These are phyloP conservation scores for Cettia cetti DNA, from an alignment of 2,113 vertebrate genomes.

Conservation along the genomic window DNA sequence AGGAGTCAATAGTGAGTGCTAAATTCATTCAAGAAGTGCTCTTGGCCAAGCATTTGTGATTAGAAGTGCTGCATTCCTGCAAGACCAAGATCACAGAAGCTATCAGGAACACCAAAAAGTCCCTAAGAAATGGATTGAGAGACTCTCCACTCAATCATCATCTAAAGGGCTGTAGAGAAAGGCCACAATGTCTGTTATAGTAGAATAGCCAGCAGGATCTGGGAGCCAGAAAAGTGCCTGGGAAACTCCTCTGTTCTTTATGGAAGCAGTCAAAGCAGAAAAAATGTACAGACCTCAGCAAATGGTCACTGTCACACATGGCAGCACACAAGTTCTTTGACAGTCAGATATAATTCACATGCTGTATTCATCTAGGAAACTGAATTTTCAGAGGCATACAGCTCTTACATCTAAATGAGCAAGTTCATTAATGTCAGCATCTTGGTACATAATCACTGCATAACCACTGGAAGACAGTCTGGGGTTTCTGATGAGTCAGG, in stretches of 20 bases:
- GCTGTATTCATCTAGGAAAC: background rate
- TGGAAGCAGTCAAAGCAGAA: background rate
- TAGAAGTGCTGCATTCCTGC: background rate
- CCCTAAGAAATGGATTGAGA: background rate
- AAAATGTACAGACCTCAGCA: accelerated
- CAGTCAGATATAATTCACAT: background rate
- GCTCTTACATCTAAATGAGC: background rate
- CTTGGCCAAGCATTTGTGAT: background rate
- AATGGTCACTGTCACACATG: background rate
- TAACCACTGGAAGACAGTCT: background rate
- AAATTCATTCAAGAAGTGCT: background rate
- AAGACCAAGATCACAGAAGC: background rate
- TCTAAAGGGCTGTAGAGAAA: background rate
- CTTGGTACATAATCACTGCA: background rate
- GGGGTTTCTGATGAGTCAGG: background rate
- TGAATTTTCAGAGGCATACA: background rate
- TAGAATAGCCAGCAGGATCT: background rate
- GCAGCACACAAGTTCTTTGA: background rate
- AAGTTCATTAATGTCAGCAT: background rate
- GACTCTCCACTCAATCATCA: background rate
- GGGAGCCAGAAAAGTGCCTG: background rate
- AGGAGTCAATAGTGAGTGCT: background rate
- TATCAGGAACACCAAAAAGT: background rate
- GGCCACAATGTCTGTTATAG: background rate
- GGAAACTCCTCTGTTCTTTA: background rate